Conservation (phyloP, 2,113 vertebrate species). For the Rutilus rutilus region DNA sequence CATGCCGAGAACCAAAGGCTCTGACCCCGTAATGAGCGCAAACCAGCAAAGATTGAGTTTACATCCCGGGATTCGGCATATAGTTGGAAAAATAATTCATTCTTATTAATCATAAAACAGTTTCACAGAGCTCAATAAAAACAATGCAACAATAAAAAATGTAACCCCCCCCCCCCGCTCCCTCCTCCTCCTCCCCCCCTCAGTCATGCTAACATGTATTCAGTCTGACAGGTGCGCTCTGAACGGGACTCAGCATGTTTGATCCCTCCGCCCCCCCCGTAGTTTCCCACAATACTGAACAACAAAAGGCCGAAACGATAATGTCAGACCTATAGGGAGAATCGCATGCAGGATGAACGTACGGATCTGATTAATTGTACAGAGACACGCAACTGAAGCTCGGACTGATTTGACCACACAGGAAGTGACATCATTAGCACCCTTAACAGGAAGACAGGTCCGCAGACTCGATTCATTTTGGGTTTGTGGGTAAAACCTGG, state of each 20-base stretch:
- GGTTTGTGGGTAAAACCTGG: too few relatives aligned
- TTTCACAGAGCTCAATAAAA: too few relatives aligned
- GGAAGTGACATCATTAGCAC: background rate
- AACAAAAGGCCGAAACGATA: background rate
- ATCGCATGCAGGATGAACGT: background rate
- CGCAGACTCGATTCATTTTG: too few relatives aligned
- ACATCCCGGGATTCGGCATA: background rate
- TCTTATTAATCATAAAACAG: background rate
- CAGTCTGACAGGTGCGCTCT: slow-evolving; percentile 16
- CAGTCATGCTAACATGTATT: slow-evolving; percentile 16
- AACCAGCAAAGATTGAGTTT: background rate
- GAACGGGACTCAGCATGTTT: slow-evolving; percentile 7
- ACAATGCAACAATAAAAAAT: too few relatives aligned
- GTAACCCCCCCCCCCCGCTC: background rate
- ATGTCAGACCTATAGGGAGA: background rate
- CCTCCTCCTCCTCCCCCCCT: background rate
- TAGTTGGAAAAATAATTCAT: background rate
- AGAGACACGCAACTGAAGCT: background rate
- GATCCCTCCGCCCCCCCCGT: background rate
- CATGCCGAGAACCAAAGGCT: background rate
- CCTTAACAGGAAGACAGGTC: background rate
- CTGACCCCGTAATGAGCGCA: background rate
- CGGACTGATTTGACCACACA: background rate
- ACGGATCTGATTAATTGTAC: background rate
- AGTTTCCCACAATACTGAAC: background rate